Percentiles rank a stretch among this genome's conserved stretches.
Evolutionary conservation across 2,797 vertebrate species (phyloP).

Genomic region (Gymnopithys bicolor): DNA sequence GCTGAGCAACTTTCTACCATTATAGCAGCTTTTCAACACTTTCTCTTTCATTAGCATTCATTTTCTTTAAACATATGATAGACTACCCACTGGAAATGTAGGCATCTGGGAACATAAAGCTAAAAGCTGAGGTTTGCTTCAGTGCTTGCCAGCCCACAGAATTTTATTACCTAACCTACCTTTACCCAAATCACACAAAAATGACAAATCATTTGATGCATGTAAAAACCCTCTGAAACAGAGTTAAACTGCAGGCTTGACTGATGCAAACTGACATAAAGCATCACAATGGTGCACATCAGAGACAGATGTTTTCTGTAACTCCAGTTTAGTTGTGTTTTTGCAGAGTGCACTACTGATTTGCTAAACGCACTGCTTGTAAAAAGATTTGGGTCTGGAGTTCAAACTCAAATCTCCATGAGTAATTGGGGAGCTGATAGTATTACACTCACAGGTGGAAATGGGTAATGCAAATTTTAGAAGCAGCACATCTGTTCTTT

Average conservation of each 20-base stretch:
- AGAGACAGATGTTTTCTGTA: slow-evolving; percentile 64
- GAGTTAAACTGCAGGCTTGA: slow-evolving; percentile 66
- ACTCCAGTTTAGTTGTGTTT: slow-evolving; percentile 16
- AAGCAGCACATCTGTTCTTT: slow-evolving; percentile 55
- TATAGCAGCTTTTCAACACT: slow-evolving; percentile 41
- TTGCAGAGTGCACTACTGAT: slow-evolving; percentile 2
- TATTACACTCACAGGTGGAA: slow-evolving; percentile 44
- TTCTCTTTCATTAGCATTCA: slow-evolving; percentile 71
- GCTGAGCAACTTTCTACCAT: slow-evolving; percentile 38
- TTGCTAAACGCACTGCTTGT: not conserved
- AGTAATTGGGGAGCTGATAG: not conserved
- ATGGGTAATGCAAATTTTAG: slow-evolving; percentile 53
- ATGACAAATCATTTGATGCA: slow-evolving; percentile 72
- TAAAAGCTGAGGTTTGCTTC: slow-evolving; percentile 69
- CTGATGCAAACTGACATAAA: slow-evolving; percentile 66
- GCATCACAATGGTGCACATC: slow-evolving; percentile 41
- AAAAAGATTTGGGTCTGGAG: slow-evolving; percentile 43
- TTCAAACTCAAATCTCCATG: slow-evolving; percentile 29
- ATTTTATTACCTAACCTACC: slow-evolving; percentile 66
- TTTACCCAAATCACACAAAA: slow-evolving; percentile 70
- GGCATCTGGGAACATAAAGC: slow-evolving; percentile 66
- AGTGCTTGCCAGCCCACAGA: slow-evolving; percentile 60
- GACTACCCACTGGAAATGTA: slow-evolving; percentile 60
- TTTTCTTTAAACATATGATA: slow-evolving; percentile 62
- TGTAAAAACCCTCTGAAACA: not conserved